phyloP scores from a whole-genome alignment of 2,888 invertebrate genomes.

The Acrobasis suavella region DNA sequence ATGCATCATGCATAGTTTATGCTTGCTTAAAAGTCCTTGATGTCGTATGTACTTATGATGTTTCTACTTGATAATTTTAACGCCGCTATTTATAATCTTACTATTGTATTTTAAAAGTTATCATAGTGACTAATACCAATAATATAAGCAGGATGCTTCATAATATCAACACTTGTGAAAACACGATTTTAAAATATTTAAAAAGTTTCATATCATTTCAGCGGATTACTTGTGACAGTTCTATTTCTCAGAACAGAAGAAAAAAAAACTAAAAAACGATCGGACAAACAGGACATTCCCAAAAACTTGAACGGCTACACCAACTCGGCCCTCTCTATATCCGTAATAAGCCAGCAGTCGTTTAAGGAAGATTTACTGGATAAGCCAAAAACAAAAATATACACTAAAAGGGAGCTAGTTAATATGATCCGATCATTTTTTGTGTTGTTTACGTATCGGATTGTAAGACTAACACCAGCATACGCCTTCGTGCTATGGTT shows the following conservation, averaged over 20 bases:
- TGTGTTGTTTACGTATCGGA: constrained; percentile 78
- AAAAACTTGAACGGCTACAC: constrained; percentile 75
- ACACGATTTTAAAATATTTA: no score
- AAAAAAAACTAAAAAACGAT: constrained; percentile 66
- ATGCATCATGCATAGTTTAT: no score
- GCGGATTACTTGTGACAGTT: constrained; percentile 88
- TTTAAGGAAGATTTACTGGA: constrained; percentile 72
- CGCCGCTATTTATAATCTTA: no score
- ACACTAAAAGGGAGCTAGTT: constrained; percentile 60
- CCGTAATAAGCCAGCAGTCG: constrained; percentile 72
- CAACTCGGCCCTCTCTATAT: constrained; percentile 67
- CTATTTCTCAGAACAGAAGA: constrained; percentile 86
- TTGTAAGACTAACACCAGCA: constrained; percentile 89
- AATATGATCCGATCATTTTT: constrained; percentile 74
- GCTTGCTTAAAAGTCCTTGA: no score
- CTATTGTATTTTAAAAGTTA: no score
- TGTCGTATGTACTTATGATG: no score
- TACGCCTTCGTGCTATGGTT: constrained; percentile 90
- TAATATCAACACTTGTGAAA: no score
- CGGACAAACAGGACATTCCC: constrained; percentile 59
- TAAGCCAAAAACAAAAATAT: constrained; percentile 57
- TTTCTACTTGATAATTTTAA: no score
- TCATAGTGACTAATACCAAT: no score
- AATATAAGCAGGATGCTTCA: no score
- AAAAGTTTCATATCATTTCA: constrained; percentile 59